Evolutionary conservation across 2,113 vertebrate genomes (phyloP), one percentile per base, ranked within the genome.

Genomic region (Aspidoscelis tigris): DNA sequence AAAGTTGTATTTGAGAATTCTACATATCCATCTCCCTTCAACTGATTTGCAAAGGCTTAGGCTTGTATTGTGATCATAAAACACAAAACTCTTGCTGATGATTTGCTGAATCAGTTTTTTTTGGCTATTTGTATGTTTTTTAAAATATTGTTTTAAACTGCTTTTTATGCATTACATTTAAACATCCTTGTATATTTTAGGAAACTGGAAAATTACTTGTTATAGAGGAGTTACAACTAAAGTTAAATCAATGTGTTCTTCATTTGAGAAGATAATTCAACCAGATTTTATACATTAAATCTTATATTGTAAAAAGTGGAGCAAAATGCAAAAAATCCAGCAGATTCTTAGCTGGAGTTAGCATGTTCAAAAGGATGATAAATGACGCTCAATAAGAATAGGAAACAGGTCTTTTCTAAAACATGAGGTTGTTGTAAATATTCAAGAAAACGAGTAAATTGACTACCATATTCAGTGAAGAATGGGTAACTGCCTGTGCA

Each of bases 261-360:
- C 44, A n/a, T 89, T 90, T 89, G 74, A 47, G 65, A 92, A 93
- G 93, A 88, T 33, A 81, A 90, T 87, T 53, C 71, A 66, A 22
- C 11, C 76, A 88, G 47, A 71, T 70, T 86, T 87, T 26, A 77
- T 68, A n/a, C n/a, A 85, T 88, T 76, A 2, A 70, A 80, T 72
- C 65, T 86, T 18, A n/a, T 80, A 20, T 44, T 78, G 18, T 33
- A 88, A 88, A 53, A 61, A 88, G 2, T 86, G 74, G 5, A 69
- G 80, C 55, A 94, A 89, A 68, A 4, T 58, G 55, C 20, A 78
- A 83, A 53, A 55, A 85, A 33, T 33, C 66, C 61, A 78, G 12
- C 53, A 64, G 1, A 71, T 81, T 88, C 84, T 88, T 88, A 82
- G 71, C 82, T 16, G 76, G 88, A 71, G 7, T 3, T 33, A 87